phyloP scores from a whole-genome alignment of 2,113 vertebrate genomes.

The Notarius lentiginosus region DNA sequence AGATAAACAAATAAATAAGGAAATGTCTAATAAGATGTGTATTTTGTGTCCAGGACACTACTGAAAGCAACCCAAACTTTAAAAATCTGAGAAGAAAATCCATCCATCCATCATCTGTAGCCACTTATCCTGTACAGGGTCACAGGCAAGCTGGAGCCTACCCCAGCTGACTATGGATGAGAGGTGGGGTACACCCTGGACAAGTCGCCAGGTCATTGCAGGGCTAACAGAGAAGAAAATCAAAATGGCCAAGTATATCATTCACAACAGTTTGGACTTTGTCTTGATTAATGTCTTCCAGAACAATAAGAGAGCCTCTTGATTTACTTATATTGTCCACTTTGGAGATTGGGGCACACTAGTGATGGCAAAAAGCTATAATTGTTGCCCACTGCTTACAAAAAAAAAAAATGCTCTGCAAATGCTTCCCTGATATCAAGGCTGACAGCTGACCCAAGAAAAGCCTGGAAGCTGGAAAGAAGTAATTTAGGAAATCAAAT shows the following conservation, averaged over 20 bases:
- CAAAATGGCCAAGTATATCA: not conserved
- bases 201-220: too few species aligned
- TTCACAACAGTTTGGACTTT: not conserved
- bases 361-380: too few species aligned
- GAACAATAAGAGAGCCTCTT: not conserved
- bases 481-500: not conserved
- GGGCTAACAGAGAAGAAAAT: not conserved
- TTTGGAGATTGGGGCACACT: too few species aligned
- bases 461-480: not conserved
- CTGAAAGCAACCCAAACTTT: not conserved
- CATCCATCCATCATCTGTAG: too few species aligned
- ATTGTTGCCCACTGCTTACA: too few species aligned
- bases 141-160: too few species aligned
- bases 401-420: not conserved
- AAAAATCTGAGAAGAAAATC: not conserved
- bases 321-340: not conserved
- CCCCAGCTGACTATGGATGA: too few species aligned
- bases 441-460: too few species aligned
- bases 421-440: not conserved
- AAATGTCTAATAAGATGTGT: not conserved
- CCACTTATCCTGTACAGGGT: too few species aligned
- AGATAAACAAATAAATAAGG: not conserved
- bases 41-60: not conserved
- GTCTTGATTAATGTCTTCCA: not conserved
- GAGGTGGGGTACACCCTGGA: too few species aligned